Evolutionary conservation across 2,888 invertebrate genomes (phyloP), one percentile per base, ranked within the genome.

Genomic region (Automeris io): DNA sequence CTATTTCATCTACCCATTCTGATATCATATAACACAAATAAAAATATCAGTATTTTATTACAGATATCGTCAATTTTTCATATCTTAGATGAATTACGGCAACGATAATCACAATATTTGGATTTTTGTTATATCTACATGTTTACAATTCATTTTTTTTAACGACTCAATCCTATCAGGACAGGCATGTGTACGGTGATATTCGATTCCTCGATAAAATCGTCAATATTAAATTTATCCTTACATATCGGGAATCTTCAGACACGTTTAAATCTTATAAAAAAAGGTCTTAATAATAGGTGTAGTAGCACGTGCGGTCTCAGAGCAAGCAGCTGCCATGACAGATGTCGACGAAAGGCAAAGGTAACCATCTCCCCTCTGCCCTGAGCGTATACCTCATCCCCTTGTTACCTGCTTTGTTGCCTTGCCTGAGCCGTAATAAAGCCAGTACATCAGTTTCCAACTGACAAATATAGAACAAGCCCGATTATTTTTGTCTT

Each of bases 231-330:
- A 12, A 16, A 22, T 34, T 7, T 26, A 16, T 29, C 16, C 16
- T 29, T 16, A 5, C 13, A 7, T 16, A 5, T 34, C 18, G 34
- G 35, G 48, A 61, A 62, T 70, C 67, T 70, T 74, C 62, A 52
- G 58, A 67, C 66, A 69, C 61, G 66, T 70, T 57, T 59, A 56
- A 61, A 65, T 61, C 59, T 64, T 59, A 63, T 61, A 70, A 74
- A 74, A 66, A 75, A 69, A 61, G 59, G 58, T 61, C 64, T 66
- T 72, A 80, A 80, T 81, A 80, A 83, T 81, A 76, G 80, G 77
- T 72, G 65, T 62, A 64, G 65, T 54, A 75, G 80, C 85, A 86
- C 86, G 85, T 83, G 85, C 78, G 76, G 57, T 54, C 56, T 51
- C 54, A 49, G 55, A 50, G 54, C 51, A 58, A 58, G 75, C 86